phyloP scores from a whole-genome alignment of 2,888 invertebrate genomes.

The Eutolmus rufibarbis region DNA sequence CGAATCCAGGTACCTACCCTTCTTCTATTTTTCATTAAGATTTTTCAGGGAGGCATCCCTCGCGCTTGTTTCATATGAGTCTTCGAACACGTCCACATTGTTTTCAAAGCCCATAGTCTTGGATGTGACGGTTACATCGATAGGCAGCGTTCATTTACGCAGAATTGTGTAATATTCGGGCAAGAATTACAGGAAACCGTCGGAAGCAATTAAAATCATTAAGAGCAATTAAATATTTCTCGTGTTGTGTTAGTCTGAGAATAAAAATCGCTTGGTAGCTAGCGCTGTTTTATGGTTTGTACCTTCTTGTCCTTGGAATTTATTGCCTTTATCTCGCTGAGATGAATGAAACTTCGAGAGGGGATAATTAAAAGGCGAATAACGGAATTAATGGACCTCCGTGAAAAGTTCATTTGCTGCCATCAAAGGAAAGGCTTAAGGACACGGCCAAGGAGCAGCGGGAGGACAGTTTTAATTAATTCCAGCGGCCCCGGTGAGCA shows the following conservation, averaged over 20 bases:
- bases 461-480: slow-evolving; percentile 36
- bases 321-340: slow-evolving; percentile 12
- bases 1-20: too few relatives aligned
- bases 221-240: background rate
- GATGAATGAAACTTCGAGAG: slow-evolving; percentile 31
- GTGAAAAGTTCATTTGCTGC: slow-evolving; percentile 38
- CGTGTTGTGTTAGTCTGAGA: background rate
- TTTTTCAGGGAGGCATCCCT: too few relatives aligned
- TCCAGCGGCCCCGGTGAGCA: slow-evolving; percentile 15
- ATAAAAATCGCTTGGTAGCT: background rate
- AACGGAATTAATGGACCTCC: slow-evolving; percentile 41
- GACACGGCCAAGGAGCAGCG: background rate
- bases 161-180: background rate
- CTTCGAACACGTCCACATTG: too few relatives aligned
- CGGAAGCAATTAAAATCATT: background rate
- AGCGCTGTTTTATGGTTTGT: background rate
- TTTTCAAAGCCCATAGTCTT: background rate
- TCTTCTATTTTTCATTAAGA: too few relatives aligned
- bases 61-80: too few relatives aligned
- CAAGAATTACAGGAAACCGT: background rate
- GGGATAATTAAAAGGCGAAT: slow-evolving; percentile 40
- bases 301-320: background rate
- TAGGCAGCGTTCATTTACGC: background rate
- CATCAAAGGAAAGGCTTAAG: slow-evolving; percentile 20
- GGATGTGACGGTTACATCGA: background rate